Percentiles rank a stretch among this genome's conserved stretches.
Evolutionary conservation across 2,888 invertebrate species (phyloP).

Genomic region (Physocephala rufipes): DNA sequence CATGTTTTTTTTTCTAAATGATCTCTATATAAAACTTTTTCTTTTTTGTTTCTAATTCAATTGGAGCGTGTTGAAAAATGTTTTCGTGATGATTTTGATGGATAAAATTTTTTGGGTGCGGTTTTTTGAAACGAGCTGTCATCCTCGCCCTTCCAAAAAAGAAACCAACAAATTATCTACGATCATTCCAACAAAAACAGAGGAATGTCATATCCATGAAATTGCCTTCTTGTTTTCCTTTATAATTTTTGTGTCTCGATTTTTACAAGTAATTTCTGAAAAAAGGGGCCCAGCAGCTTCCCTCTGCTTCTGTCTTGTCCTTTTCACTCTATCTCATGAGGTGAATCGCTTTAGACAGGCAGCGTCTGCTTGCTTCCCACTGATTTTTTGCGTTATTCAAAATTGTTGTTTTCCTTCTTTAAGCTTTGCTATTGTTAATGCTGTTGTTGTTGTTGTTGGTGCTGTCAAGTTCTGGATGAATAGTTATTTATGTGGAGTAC

Average conservation of each 20-base stretch:
- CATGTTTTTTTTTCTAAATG: conserved; percentile 2
- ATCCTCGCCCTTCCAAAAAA: too few relatives aligned
- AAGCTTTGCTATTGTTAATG: not conserved
- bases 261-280: conserved; percentile 1
- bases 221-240: not conserved
- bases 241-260: not conserved
- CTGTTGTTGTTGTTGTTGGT: not conserved
- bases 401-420: too few relatives aligned
- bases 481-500: conserved; percentile 22
- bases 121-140: not conserved
- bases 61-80: too few relatives aligned
- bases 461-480: conserved; percentile 29
- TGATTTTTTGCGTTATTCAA: conserved; percentile 6
- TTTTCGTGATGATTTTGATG: not conserved
- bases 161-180: not conserved
- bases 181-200: not conserved
- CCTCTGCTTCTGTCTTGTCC: not conserved
- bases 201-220: not conserved
- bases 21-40: not conserved
- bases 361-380: conserved; percentile 20
- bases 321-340: too few relatives aligned
- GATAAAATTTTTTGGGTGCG: not conserved
- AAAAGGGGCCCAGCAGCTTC: conserved; percentile 25
- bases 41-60: not conserved
- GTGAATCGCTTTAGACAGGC: not conserved